Evolutionary conservation across 2,113 vertebrate species (phyloP).

Genomic region (Calyptomena viridis): DNA sequence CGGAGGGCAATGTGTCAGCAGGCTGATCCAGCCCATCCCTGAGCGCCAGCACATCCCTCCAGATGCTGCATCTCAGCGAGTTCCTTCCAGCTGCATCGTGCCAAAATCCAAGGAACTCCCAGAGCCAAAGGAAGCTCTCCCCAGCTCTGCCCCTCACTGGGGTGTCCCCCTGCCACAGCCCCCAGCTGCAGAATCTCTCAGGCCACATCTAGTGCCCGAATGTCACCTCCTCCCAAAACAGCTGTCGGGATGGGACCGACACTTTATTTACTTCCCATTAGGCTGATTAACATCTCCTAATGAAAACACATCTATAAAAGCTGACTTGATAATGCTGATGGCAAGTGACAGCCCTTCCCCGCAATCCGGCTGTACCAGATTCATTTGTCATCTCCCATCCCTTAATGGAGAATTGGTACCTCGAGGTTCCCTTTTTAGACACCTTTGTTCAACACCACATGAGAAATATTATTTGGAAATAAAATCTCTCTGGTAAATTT

Average conservation of each 20-base stretch:
- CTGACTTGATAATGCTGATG: neutral
- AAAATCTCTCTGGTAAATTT: neutral
- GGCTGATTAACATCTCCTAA: neutral
- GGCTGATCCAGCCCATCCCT: neutral
- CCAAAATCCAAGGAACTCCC: neutral
- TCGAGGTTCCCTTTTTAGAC: neutral
- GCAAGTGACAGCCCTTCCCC: neutral
- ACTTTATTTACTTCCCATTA: neutral
- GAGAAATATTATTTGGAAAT: neutral
- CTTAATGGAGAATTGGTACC: neutral
- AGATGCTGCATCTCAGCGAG: fast-evolving
- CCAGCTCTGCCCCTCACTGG: fast-evolving
- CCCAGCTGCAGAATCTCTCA: fast-evolving
- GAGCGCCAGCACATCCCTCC: too few species aligned
- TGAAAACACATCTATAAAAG: neutral
- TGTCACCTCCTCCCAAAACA: fast-evolving
- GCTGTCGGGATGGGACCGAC: neutral
- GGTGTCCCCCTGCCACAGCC: too few species aligned
- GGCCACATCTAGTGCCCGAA: fast-evolving
- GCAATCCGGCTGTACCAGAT: fast-evolving
- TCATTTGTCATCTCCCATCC: neutral
- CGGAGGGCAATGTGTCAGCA: neutral
- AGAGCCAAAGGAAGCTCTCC: neutral
- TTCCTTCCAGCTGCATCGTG: neutral
- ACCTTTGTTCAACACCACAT: neutral